Base-by-base conservation (phyloP, 2,113 vertebrate species). In the Phasianus colchicus region DNA sequence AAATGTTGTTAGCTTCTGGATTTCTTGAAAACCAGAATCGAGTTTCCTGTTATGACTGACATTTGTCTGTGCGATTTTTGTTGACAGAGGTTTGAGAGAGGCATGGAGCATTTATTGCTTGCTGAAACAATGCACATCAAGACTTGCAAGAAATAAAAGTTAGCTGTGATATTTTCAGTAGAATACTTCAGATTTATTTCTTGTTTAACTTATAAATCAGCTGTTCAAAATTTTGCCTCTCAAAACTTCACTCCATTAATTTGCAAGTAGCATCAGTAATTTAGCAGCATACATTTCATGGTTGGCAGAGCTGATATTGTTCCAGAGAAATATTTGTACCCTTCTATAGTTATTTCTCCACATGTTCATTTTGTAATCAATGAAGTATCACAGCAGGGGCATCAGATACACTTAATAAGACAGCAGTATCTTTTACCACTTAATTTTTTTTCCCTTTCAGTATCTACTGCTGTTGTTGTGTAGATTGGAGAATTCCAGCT, bases 341-440 rank as follows among this genome's bases (percentile, higher is more conserved):
- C 63, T 92, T 92, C 92, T 96, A 30, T 94, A 91, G 85, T 95
- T 95, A 96, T 91, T 93, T 90, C 90, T 95, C 50, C 92, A 70
- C 64, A 13, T 86, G 83, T 97, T 98, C 94, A 93, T 97, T 97
- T 96, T 94, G 80, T 96, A 97, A 96, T 92, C 66, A 24, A 93
- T 96, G 92, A 96, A 95, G 91, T 82, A 96, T 19, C 89, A 89
- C 72, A 86, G 50, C 12, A 18, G 85, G 92, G 42, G 91, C 93
- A 96, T 95, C 8, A 3, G 76, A 85, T 95, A 60, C 91, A 67
- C 92, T 89, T 89, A 93, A 87, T 90, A 79, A 90, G 72, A 43
- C 57, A 94, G 88, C 58, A 88, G 63, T n/a, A 86, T 93, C 67
- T 88, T 92, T 77, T 11, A 60, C 80, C 81, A 80, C 64, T 43